A percentile compares a stretch with the other conserved stretches of the same genome.
Evolutionary conservation across 1,140 invertebrate genomes (phyloP).

Genomic region (Penaeus chinensis): DNA sequence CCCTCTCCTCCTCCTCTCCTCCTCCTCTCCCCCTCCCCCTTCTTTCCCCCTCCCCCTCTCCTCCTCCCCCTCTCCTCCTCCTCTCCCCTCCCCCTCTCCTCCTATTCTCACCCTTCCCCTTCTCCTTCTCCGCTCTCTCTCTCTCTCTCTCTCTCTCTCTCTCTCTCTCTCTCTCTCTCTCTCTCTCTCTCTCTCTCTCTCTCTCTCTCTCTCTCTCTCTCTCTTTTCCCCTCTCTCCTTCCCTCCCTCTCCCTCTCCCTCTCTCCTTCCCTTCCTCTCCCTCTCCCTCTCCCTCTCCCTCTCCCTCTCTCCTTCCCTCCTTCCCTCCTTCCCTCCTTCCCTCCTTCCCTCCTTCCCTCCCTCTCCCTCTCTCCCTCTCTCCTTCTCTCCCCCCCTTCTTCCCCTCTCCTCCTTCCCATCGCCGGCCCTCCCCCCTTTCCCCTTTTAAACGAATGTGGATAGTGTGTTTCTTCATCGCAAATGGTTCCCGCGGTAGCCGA

Average conservation of each 20-base stretch:
- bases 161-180: background rate
- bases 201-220: background rate
- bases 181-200: constrained; percentile 11
- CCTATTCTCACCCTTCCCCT: too few relatives aligned
- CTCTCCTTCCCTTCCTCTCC: too few relatives aligned
- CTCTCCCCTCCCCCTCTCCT: background rate
- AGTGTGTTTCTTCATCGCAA: too few relatives aligned
- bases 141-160: background rate
- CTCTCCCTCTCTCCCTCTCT: background rate
- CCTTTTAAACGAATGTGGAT: background rate
- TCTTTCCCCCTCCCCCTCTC: background rate
- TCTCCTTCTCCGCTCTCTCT: too few relatives aligned
- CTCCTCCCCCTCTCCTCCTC: background rate
- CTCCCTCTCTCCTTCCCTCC: background rate
- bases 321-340: background rate
- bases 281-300: too few relatives aligned
- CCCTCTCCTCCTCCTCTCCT: background rate
- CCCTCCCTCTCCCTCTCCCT: background rate
- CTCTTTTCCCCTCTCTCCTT: background rate
- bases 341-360: background rate
- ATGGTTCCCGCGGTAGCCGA: too few relatives aligned
- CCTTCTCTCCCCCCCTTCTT: background rate
- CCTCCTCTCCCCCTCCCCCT: background rate
- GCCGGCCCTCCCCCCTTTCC: background rate
- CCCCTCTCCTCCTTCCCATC: background rate